These are phyloP conservation scores for Chymomyza procnemis DNA, from an alignment of 2,888 invertebrate species.

Conservation along the genomic window DNA sequence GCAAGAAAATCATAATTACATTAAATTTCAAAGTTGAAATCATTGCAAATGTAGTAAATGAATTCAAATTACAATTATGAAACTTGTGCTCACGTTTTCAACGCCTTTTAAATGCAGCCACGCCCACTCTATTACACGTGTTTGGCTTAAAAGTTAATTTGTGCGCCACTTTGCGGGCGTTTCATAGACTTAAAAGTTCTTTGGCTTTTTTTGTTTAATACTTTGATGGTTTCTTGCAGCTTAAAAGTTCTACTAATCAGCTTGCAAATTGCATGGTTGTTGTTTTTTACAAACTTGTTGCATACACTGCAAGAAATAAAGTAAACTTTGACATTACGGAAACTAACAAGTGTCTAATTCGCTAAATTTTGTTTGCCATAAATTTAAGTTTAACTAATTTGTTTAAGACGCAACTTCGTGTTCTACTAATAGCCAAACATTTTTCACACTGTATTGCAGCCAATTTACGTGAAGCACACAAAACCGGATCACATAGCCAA, in stretches of 20 bases:
- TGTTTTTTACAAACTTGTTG: constrained; percentile 4
- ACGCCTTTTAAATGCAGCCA: constrained; percentile 20
- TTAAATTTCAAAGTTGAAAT: constrained; percentile 31
- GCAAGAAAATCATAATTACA: constrained; percentile 21
- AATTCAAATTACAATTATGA: constrained; percentile 45
- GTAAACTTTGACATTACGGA: constrained; percentile 22
- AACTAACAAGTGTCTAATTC: constrained; percentile 32
- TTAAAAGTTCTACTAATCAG: not conserved
- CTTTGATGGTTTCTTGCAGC: constrained; percentile 13
- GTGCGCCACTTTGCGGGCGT: constrained; percentile 23
- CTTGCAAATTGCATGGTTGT: constrained; percentile 14
- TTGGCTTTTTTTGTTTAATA: constrained; percentile 31
- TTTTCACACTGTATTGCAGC: constrained; percentile 37
- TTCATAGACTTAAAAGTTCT: constrained; percentile 25
- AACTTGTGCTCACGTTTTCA: constrained; percentile 31
- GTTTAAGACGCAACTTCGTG: not conserved
- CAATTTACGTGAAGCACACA: not conserved
- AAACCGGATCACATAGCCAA: constrained; percentile 46
- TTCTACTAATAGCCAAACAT: constrained; percentile 38
- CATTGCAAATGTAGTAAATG: constrained; percentile 51
- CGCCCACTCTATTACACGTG: constrained; percentile 13
- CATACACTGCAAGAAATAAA: not conserved
- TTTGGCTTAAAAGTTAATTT: constrained; percentile 17
- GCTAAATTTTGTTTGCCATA: constrained; percentile 24
- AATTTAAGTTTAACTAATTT: not conserved